These are phyloP conservation scores for Epicauta chinensis DNA, from an alignment of 1,140 invertebrate genomes.

Conservation along the genomic window DNA sequence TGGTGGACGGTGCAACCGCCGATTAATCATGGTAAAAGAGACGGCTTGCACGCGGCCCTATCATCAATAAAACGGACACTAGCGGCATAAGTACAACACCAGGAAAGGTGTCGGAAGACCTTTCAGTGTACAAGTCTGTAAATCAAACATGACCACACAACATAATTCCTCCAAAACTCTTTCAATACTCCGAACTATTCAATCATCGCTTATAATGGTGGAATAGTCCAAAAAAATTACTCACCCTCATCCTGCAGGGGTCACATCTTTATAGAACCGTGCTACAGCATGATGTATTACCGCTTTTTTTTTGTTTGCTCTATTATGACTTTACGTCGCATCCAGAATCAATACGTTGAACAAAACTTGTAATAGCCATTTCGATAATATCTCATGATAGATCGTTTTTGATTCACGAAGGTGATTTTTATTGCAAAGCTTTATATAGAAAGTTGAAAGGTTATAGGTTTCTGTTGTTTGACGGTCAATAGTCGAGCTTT, in stretches of 20 bases:
- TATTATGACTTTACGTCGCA: constrained; percentile 27
- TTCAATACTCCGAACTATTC: too few species aligned
- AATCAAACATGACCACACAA: too few species aligned
- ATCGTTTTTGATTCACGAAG: constrained; percentile 36
- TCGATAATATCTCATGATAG: constrained; percentile 38
- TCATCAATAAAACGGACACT: constrained; percentile 11
- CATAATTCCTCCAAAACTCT: too few species aligned
- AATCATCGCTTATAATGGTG: too few species aligned
- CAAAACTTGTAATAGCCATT: constrained; percentile 27
- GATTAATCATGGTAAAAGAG: constrained; percentile 12
- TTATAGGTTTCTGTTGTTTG: constrained; percentile 21
- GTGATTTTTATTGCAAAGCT: constrained; percentile 38
- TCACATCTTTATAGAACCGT: constrained; percentile 1
- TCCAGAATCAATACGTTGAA: constrained; percentile 18
- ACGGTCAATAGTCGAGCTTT: constrained; percentile 29
- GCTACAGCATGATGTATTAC: constrained; percentile 28
- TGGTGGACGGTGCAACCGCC: constrained; percentile 2
- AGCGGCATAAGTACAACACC: constrained; percentile 11
- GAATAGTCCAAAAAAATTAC: too few species aligned
- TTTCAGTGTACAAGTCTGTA: neutral
- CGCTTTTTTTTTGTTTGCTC: constrained; percentile 25
- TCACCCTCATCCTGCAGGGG: too few species aligned
- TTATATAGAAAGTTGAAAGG: constrained; percentile 38
- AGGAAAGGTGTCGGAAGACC: constrained; percentile 1
- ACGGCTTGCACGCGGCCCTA: constrained; percentile 7